Evolutionary conservation across 2,797 vertebrate species (phyloP).

Genomic region (Knipowitschia caucasica): DNA sequence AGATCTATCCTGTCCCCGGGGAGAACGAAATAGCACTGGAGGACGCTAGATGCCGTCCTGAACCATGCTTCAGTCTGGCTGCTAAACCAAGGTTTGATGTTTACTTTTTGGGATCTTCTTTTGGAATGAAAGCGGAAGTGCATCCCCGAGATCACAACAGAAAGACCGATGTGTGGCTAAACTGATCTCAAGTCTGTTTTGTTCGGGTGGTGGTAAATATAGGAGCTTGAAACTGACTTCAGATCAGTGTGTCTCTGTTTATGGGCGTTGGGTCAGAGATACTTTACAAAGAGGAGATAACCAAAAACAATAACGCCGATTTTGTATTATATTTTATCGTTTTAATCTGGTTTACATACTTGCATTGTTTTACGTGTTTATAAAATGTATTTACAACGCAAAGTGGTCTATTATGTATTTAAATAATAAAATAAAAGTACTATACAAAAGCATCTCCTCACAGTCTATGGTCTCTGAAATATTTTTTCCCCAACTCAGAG

Average conservation of each 20-base stretch:
- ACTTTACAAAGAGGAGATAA: not conserved
- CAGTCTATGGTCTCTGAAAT: too few species aligned
- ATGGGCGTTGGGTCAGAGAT: not conserved
- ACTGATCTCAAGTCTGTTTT: slow-evolving; percentile 57
- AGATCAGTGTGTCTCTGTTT: slow-evolving; percentile 40
- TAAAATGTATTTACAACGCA: not conserved
- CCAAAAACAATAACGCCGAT: not conserved
- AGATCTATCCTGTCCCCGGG: not conserved
- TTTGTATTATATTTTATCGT: not conserved
- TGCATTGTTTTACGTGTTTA: not conserved
- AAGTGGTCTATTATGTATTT: not conserved
- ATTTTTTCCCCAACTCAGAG: too few species aligned
- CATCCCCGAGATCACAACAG: slow-evolving; percentile 38
- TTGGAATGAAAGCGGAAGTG: slow-evolving; percentile 15
- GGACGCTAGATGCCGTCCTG: not conserved
- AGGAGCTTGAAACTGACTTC: slow-evolving; percentile 38
- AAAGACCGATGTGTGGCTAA: not conserved
- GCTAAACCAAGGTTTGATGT: slow-evolving; percentile 31
- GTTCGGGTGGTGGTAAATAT: not conserved
- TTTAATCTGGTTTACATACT: not conserved
- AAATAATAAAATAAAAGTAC: not conserved
- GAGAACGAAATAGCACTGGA: not conserved
- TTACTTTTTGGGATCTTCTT: slow-evolving; percentile 57
- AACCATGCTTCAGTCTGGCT: slow-evolving; percentile 20
- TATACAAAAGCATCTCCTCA: not conserved